Evolutionary conservation across 2,113 vertebrate genomes (phyloP).

Genomic region (Zeus faber): DNA sequence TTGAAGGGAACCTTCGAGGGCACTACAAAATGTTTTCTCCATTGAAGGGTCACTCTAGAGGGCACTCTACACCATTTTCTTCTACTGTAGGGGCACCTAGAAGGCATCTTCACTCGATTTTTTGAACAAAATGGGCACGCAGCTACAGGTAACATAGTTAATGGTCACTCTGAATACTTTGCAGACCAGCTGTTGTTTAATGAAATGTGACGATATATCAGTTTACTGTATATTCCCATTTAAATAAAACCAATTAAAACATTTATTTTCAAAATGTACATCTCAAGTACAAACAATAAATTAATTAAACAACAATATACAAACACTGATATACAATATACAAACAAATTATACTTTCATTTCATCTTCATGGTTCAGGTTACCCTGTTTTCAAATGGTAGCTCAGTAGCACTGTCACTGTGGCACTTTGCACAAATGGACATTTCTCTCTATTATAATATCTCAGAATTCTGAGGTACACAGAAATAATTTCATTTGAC

Average conservation of each 20-base stretch:
- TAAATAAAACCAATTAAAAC: constrained; percentile 28
- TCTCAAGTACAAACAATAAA: constrained; percentile 71
- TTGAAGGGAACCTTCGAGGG: too few species aligned
- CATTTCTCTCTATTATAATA: constrained; percentile 26
- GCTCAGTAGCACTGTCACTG: constrained; percentile 33
- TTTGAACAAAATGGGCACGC: too few species aligned
- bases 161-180: too few species aligned
- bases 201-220: background rate
- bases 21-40: too few species aligned
- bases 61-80: too few species aligned
- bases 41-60: too few species aligned
- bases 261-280: constrained; percentile 75
- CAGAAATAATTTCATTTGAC: constrained; percentile 30
- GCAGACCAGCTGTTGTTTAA: too few species aligned
- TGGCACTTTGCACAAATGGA: constrained; percentile 50
- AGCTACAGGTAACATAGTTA: too few species aligned
- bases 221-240: background rate
- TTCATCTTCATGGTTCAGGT: constrained; percentile 56
- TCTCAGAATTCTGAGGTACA: constrained; percentile 41
- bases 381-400: constrained; percentile 28
- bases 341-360: constrained; percentile 60
- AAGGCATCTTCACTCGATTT: too few species aligned
- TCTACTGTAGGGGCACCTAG: too few species aligned
- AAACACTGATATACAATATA: constrained; percentile 58
- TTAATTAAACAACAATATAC: constrained; percentile 74